Percentiles rank a stretch among this genome's conserved stretches.
Conservation (phyloP, 2,888 invertebrate species). For the Alviniconcha strummeri region DNA sequence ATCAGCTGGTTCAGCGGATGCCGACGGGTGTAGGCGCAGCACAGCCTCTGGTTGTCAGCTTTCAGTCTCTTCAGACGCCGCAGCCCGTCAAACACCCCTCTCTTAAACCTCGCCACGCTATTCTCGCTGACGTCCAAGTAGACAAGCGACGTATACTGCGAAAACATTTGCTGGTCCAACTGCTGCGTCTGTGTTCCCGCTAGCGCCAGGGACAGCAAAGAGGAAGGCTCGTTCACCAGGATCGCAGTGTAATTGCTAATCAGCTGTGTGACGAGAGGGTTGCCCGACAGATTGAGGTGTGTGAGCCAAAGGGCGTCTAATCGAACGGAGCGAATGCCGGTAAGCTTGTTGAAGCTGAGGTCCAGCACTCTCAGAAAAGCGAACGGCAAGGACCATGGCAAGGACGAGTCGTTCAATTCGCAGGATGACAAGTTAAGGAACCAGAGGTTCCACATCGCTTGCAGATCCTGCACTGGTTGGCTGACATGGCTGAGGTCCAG, state of each 20-base stretch:
- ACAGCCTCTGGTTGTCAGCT: slow-evolving; percentile 35
- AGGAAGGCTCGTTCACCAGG: not conserved
- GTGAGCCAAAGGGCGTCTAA: slow-evolving; percentile 13
- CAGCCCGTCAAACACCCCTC: slow-evolving; percentile 2
- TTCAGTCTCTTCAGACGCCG: slow-evolving; percentile 17
- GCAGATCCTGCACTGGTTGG: too few relatives aligned
- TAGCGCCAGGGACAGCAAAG: not conserved
- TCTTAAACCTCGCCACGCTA: not conserved
- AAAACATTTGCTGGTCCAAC: not conserved
- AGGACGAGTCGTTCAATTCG: not conserved
- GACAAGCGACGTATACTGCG: not conserved
- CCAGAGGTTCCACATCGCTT: not conserved
- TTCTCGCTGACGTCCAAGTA: slow-evolving; percentile 28
- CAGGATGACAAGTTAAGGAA: slow-evolving; percentile 27
- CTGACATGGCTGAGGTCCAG: not conserved
- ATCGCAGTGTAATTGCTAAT: not conserved
- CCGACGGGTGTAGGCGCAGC: slow-evolving; percentile 28
- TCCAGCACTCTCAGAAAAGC: slow-evolving; percentile 30
- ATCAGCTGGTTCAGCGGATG: not conserved
- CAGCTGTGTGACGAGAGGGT: not conserved
- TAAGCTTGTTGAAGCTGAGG: slow-evolving; percentile 23
- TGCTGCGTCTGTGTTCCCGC: not conserved
- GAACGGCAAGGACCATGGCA: not conserved
- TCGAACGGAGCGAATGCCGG: not conserved
- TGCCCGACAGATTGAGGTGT: slow-evolving; percentile 17